A percentile compares a stretch with the other conserved stretches of the same genome.
phyloP scores from a whole-genome alignment of 2,888 invertebrate species.

The Lochmaea crataegi region DNA sequence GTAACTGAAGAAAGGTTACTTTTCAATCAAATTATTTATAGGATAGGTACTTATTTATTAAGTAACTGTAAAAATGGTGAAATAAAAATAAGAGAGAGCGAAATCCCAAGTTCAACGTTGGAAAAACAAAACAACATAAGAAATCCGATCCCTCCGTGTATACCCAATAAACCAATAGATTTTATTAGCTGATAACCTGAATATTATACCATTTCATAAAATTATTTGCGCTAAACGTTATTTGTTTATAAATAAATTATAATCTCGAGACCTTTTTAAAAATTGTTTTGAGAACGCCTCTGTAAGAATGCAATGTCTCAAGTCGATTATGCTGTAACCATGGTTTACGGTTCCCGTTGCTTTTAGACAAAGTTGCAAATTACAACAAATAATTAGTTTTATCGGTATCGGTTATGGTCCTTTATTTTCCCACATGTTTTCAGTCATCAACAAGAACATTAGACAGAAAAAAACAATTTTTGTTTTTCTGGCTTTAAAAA shows the following conservation, averaged over 20 bases:
- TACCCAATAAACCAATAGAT: too few relatives aligned
- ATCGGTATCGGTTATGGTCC: slow-evolving; percentile 32
- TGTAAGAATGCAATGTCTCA: slow-evolving; percentile 42
- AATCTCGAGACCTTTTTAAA: background rate
- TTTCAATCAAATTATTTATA: background rate
- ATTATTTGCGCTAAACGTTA: too few relatives aligned
- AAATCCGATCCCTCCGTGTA: too few relatives aligned
- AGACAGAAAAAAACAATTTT: background rate
- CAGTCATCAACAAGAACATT: slow-evolving; percentile 8
- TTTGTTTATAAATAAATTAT: too few relatives aligned
- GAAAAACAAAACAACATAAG: too few relatives aligned
- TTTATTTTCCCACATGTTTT: slow-evolving; percentile 31
- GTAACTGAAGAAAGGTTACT: background rate
- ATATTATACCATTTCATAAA: too few relatives aligned
- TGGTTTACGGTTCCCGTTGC: slow-evolving; percentile 39
- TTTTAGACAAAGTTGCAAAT: slow-evolving; percentile 44
- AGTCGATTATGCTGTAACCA: slow-evolving; percentile 35
- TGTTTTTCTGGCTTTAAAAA: background rate
- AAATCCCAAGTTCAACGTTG: too few relatives aligned
- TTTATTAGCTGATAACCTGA: too few relatives aligned
- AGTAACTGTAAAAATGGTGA: background rate
- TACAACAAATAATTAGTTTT: slow-evolving; percentile 37
- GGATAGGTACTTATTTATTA: too few relatives aligned
- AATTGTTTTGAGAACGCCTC: slow-evolving; percentile 2
- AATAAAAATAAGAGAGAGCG: background rate